Percentiles rank a stretch among this genome's conserved stretches.
phyloP scores from a whole-genome alignment of 2,888 invertebrate species.

The Chalcosyrphus nemorum region DNA sequence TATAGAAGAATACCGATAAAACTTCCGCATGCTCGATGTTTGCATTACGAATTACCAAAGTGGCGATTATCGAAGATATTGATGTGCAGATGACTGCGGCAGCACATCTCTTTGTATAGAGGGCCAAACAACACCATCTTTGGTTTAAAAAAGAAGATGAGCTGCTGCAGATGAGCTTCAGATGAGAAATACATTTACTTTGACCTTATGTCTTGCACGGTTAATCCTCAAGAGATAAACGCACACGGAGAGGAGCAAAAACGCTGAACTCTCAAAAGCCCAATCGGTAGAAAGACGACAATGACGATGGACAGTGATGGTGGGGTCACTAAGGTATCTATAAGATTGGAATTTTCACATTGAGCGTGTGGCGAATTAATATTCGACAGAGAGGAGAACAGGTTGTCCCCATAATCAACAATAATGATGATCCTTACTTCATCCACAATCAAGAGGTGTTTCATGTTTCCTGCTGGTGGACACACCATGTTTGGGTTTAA shows the following conservation, averaged over 20 bases:
- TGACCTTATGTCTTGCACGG: conserved; percentile 71
- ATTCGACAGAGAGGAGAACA: conserved; percentile 55
- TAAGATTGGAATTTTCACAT: conserved; percentile 59
- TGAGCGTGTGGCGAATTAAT: conserved; percentile 67
- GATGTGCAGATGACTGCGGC: conserved; percentile 67
- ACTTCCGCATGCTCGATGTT: conserved; percentile 70
- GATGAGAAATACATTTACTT: conserved; percentile 71
- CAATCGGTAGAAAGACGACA: conserved; percentile 40
- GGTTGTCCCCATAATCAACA: conserved; percentile 68
- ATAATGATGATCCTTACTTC: conserved; percentile 56
- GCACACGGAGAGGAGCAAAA: conserved; percentile 46
- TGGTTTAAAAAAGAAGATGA: conserved; percentile 13
- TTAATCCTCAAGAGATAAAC: conserved; percentile 69
- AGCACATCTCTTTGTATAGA: conserved; percentile 20
- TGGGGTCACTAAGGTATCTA: not conserved
- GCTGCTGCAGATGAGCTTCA: conserved; percentile 51
- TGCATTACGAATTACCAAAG: conserved; percentile 72
- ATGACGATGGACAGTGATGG: conserved; percentile 16
- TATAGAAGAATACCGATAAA: conserved; percentile 70
- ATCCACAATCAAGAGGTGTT: conserved; percentile 50
- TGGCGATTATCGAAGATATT: conserved; percentile 73
- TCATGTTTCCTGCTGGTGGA: conserved; percentile 53
- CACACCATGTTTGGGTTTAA: conserved; percentile 55
- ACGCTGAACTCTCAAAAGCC: conserved; percentile 21
- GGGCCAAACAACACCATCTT: conserved; percentile 56